A percentile compares a stretch with the other conserved stretches of the same genome.
Conservation (phyloP, 1,140 invertebrate species). For the Vanessa atalanta region DNA sequence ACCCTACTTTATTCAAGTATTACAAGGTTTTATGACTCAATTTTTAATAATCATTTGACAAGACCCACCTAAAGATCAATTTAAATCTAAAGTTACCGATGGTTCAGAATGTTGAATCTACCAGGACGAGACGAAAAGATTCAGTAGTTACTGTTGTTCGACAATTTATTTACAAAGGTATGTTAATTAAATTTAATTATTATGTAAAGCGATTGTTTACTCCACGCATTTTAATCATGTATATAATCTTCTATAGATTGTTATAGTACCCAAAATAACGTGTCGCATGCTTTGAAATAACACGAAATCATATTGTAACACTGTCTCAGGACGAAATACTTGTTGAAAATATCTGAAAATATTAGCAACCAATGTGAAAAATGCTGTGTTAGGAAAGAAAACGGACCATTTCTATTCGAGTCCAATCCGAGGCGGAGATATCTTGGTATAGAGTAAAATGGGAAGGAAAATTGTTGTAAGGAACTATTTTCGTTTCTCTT, state of each 20-base stretch:
- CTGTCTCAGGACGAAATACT: not conserved
- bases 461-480: slow-evolving; percentile 20
- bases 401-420: slow-evolving; percentile 62
- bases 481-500: slow-evolving; percentile 20
- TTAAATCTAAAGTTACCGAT: too few relatives aligned
- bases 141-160: too few relatives aligned
- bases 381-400: slow-evolving; percentile 43
- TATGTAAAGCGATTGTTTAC: too few relatives aligned
- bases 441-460: slow-evolving; percentile 33
- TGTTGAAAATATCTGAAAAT: slow-evolving; percentile 26
- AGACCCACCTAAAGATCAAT: too few relatives aligned
- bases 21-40: too few relatives aligned
- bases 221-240: too few relatives aligned
- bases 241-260: not conserved
- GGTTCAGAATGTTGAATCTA: too few relatives aligned
- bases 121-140: too few relatives aligned
- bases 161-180: too few relatives aligned
- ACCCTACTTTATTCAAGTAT: too few relatives aligned
- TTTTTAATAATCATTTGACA: too few relatives aligned
- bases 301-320: not conserved
- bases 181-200: too few relatives aligned
- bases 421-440: slow-evolving; percentile 40
- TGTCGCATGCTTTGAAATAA: not conserved
- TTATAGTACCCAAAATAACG: not conserved
- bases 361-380: slow-evolving; percentile 41